phyloP scores from a whole-genome alignment of 2,797 vertebrate genomes.

The Darevskia nairensis region DNA sequence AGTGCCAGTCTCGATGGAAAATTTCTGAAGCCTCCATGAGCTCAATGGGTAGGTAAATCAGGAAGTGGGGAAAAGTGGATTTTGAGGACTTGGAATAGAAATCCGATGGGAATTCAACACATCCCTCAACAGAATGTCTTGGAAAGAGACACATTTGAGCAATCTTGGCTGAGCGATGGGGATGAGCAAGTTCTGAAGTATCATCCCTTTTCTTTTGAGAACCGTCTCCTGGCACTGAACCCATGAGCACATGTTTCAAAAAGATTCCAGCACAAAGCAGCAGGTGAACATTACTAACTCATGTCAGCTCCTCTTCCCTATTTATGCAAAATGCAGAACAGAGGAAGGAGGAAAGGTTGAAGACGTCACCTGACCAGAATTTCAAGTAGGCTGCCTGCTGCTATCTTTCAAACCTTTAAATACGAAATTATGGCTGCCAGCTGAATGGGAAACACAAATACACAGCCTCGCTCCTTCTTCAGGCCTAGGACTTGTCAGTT shows the following conservation, averaged over 20 bases:
- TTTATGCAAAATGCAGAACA: constrained; percentile 50
- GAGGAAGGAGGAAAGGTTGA: constrained; percentile 27
- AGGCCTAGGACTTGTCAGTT: constrained; percentile 8
- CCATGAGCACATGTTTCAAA: not conserved
- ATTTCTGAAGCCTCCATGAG: not conserved
- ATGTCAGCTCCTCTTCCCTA: constrained; percentile 35
- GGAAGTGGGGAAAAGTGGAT: not conserved
- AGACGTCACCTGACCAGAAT: constrained; percentile 26
- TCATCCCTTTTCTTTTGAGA: constrained; percentile 12
- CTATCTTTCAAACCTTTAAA: constrained; percentile 33
- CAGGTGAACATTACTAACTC: constrained; percentile 23
- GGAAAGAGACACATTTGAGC: not conserved
- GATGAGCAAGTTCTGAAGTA: not conserved
- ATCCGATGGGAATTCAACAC: not conserved
- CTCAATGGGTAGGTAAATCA: not conserved
- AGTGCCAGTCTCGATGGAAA: not conserved
- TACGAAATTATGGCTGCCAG: constrained; percentile 8
- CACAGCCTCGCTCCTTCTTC: not conserved
- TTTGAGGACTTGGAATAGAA: not conserved
- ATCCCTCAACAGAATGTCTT: not conserved
- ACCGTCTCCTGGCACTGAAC: constrained; percentile 17
- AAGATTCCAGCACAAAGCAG: constrained; percentile 35
- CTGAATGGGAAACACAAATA: not conserved
- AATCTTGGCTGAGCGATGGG: constrained; percentile 1
- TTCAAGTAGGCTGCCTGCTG: constrained; percentile 4